Evolutionary conservation across 2,113 vertebrate species (phyloP), one percentile per base, ranked within the genome.

Genomic region (Gorsachius goisagi): DNA sequence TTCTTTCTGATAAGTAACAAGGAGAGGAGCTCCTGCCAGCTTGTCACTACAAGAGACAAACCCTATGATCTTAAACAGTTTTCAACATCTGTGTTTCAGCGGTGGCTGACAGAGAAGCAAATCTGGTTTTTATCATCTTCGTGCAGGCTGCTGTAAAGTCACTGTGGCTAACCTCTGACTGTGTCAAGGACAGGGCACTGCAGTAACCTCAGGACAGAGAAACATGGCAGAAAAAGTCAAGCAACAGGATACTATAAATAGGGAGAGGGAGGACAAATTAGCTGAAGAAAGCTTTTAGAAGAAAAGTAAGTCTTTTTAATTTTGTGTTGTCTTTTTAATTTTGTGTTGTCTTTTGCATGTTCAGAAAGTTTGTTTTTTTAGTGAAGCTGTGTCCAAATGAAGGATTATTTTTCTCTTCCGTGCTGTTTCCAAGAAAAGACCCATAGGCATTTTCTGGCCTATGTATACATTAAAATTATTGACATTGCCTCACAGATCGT

Each of bases 121-220:
- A 90, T 95, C 93, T 91, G 85, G 0, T 72, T 94, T 88, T 92
- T 89, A 85, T 93, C 30, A 0, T 81, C 44, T 44, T 62, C 0
- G 0, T 76, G 72, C 88, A 93, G 85, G 68, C 84, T 93, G 69
- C 68, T 80, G 59, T 72, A 82, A 56, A 2, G 2, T 92, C 71
- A 32, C 44, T 82, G 85, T 92, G 91, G 85, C 55, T 90, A 91
- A 95, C 89, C 85, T 89, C 79, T 58, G 62, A 39, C 32, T 76
- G 39, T 47, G 69, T 75, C 77, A 93, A 90, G 88, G 85, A 89
- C 81, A 21, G 79, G 87, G 64, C 71, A 58, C 50, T 52, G 55
- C 89, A 77, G 88, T 81, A 93, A 84, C 82, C 82, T 74, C 95
- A 91, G 79, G 72, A 49, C 37, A 47, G 79, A 45, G 76, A 76